Conservation (phyloP, 2,888 invertebrate species). For the Calliopum simillimum region DNA sequence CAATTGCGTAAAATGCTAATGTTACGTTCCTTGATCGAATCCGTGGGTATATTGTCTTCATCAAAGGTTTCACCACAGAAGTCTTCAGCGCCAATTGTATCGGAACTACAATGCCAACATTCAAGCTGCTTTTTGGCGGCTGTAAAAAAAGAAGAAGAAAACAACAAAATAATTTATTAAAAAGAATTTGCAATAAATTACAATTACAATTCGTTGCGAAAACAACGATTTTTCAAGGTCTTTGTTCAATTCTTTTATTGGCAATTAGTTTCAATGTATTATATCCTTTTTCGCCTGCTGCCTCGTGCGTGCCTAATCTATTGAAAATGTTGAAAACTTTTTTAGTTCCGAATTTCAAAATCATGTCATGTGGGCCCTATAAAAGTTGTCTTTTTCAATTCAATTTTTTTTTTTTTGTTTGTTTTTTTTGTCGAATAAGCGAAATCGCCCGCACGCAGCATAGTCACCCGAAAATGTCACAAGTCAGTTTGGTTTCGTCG, state of each 20-base stretch:
- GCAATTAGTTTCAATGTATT: too few species aligned
- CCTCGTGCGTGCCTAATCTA: too few species aligned
- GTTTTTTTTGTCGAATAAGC: neutral
- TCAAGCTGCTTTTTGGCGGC: slow-evolving; percentile 52
- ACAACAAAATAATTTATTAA: neutral
- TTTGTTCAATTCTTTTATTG: neutral
- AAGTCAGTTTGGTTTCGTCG: neutral
- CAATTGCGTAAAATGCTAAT: slow-evolving; percentile 58
- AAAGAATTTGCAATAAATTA: slow-evolving; percentile 18
- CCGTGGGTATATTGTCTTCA: slow-evolving; percentile 59
- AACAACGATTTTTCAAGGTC: slow-evolving; percentile 21
- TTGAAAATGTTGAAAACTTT: too few species aligned
- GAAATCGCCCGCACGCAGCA: neutral
- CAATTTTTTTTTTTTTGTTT: neutral
- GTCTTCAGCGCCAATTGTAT: slow-evolving; percentile 61
- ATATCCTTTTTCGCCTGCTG: too few species aligned
- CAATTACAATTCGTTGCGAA: slow-evolving; percentile 6
- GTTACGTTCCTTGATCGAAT: slow-evolving; percentile 54
- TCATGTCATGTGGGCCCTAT: neutral
- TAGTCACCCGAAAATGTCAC: neutral
- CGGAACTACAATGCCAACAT: slow-evolving; percentile 65
- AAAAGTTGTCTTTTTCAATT: neutral
- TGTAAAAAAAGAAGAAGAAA: slow-evolving; percentile 21
- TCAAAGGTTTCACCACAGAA: slow-evolving; percentile 61
- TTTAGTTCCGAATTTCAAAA: too few species aligned